Conservation (phyloP, 2,113 vertebrate genomes). For the rabbit (Oryctolagus cuniculus) region mOryCun1.1 NC_091438.1:110531001-110531500, state of each 20-base stretch:
- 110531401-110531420: not conserved
- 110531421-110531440: not conserved
- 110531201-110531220: not conserved
- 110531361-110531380: not conserved
- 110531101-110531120: not conserved
- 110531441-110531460: not conserved
- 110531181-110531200: not conserved
- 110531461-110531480: not conserved
- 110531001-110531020: not conserved
- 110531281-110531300: not conserved
- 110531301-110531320: not conserved
- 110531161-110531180: not conserved
- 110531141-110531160: not conserved
- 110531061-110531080: not conserved
- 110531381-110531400: not conserved
- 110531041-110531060: not conserved
- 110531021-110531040: no score
- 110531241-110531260: not conserved
- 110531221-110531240: not conserved
- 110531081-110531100: not conserved
- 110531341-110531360: conserved; percentile 38
- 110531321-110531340: not conserved
- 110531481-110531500: not conserved
- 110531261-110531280: not conserved
- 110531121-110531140: not conserved